Evolutionary conservation across 2,797 vertebrate genomes (phyloP), one percentile per base, ranked within the genome.

Genomic region (Notolabrus celidotus): DNA sequence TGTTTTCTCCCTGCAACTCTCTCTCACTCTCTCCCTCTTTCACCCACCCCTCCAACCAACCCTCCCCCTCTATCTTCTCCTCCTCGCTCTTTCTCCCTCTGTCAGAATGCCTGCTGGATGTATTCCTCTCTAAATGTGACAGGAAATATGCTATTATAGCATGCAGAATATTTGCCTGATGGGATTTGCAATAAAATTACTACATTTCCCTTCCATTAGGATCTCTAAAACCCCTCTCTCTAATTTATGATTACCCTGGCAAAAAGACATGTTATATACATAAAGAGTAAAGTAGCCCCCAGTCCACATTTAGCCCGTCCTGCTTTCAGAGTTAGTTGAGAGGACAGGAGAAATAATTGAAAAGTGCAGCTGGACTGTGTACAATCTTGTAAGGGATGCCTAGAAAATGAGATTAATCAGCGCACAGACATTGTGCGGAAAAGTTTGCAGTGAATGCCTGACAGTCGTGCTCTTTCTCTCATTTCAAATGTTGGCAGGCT

Each of bases 401-500:
- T 97, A 95, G 96, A 95, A 98, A 98, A 99, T 99, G 97, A 99
- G 97, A 99, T 98, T 97, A 97, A 99, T 98, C 97, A 97, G 96
- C 92, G 92, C 95, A 90, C 95, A 98, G 97, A 98, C 97, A 97
- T 99, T 98, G 96, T 96, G 96, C 95, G 96, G 96, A 92, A 98
- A 99, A 99, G 96, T 99, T 99, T 97, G 94, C 96, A 96, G 95
- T 95, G 96, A 99, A 97, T 97, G 97, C 94, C 95, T 99, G 97
- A 99, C 97, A 99, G 96, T 98, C 97, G 96, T 96, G 96, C 96
- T 98, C 96, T 97, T 98, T 99, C 95, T 96, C 96, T 97, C 97
- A 98, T 99, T 99, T 99, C 97, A 98, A 95, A 98, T 98, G 97
- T 98, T 99, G 98, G 97, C 98, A 99, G 97, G 96, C 96, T 96